Evolutionary conservation across 2,797 vertebrate genomes (phyloP).

Genomic region (Falco rusticolus): DNA sequence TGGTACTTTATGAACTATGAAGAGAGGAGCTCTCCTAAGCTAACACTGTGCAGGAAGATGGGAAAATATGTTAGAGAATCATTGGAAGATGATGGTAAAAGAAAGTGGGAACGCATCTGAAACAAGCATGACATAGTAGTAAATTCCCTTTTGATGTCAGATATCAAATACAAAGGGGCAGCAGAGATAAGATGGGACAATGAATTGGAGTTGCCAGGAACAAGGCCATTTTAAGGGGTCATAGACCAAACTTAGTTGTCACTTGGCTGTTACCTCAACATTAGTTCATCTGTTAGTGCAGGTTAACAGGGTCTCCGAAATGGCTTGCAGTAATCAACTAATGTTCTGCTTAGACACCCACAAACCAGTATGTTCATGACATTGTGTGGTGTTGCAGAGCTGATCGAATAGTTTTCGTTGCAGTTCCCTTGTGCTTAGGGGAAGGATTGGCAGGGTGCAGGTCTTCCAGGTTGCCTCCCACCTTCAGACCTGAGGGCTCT

Average conservation of each 20-base stretch:
- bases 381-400: no score
- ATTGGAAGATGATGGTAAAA: not conserved
- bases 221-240: not conserved
- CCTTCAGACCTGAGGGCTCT: not conserved
- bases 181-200: not conserved
- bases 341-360: not conserved
- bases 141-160: not conserved
- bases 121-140: not conserved
- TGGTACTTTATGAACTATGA: not conserved
- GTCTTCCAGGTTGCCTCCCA: not conserved
- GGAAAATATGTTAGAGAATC: not conserved
- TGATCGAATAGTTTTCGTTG: not conserved
- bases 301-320: not conserved
- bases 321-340: not conserved
- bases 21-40: not conserved
- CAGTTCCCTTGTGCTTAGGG: not conserved
- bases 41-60: not conserved
- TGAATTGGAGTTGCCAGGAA: not conserved
- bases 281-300: not conserved
- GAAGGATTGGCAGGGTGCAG: rapidly evolving
- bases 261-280: not conserved
- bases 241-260: not conserved
- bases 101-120: not conserved
- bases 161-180: not conserved
- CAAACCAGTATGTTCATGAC: not conserved